These are phyloP conservation scores for Takifugu ocellatus DNA, from an alignment of 2,797 vertebrate genomes.

Conservation along the genomic window DNA sequence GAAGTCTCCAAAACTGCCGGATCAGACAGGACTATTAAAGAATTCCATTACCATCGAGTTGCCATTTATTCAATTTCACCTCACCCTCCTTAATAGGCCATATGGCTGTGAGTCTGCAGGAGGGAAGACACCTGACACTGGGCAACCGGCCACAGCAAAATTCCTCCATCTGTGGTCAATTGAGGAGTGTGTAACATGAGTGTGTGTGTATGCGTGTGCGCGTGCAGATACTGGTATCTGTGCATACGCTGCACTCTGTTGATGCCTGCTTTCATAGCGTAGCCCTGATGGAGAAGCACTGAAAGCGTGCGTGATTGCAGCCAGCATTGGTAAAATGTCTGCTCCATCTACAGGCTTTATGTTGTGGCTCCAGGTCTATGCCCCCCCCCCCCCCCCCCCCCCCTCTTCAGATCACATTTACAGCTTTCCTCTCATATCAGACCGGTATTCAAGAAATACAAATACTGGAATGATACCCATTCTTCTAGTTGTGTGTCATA, in stretches of 20 bases:
- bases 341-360: slow-evolving; percentile 20
- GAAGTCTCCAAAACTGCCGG: slow-evolving; percentile 53
- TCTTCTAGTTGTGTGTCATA: no score
- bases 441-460: not conserved
- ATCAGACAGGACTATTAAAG: slow-evolving; percentile 70
- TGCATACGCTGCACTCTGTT: slow-evolving; percentile 44
- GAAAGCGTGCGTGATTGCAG: slow-evolving; percentile 45
- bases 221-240: slow-evolving; percentile 27
- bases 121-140: slow-evolving; percentile 67
- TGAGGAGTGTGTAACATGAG: slow-evolving; percentile 33
- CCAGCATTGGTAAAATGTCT: slow-evolving; percentile 34
- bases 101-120: slow-evolving; percentile 64
- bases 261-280: slow-evolving; percentile 38
- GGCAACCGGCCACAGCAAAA: slow-evolving; percentile 72
- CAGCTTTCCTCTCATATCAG: no score
- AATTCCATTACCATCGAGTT: slow-evolving; percentile 78
- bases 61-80: slow-evolving; percentile 75
- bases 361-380: slow-evolving; percentile 14
- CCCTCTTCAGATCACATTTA: no score
- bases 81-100: slow-evolving; percentile 68
- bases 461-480: not conserved
- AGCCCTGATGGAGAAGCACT: slow-evolving; percentile 33
- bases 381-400: no score
- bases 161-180: slow-evolving; percentile 73
- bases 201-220: slow-evolving; percentile 12